phyloP scores from a whole-genome alignment of 2,888 invertebrate species.

The Cylloceria caligata region DNA sequence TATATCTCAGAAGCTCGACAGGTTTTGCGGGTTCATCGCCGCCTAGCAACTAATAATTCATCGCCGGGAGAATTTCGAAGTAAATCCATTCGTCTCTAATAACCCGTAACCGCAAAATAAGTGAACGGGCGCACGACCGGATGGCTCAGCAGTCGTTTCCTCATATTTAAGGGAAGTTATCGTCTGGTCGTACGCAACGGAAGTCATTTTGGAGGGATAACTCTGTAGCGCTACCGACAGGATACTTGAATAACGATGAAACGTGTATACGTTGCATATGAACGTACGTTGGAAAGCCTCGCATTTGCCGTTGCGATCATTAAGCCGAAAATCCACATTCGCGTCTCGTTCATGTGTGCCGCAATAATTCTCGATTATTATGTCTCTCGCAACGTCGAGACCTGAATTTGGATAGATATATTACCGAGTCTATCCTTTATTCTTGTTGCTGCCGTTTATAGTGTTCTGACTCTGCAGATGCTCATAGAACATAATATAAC shows the following conservation, averaged over 20 bases:
- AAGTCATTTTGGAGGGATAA: conserved; percentile 35
- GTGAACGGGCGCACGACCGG: conserved; percentile 58
- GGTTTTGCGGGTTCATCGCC: conserved; percentile 42
- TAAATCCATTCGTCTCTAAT: conserved; percentile 59
- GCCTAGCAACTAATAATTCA: conserved; percentile 58
- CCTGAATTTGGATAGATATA: not conserved
- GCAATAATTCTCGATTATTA: conserved; percentile 49
- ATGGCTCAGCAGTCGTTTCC: conserved; percentile 50
- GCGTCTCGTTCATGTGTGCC: conserved; percentile 38
- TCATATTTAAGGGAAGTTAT: conserved; percentile 10
- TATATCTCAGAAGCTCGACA: conserved; percentile 29
- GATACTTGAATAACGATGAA: conserved; percentile 35
- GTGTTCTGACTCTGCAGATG: not conserved
- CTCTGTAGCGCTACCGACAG: not conserved
- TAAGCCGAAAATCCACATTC: conserved; percentile 27
- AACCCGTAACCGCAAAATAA: conserved; percentile 66
- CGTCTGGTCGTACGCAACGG: conserved; percentile 34
- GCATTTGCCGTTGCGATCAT: conserved; percentile 24
- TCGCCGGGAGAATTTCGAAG: conserved; percentile 9
- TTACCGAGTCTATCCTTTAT: not conserved
- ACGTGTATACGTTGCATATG: conserved; percentile 18
- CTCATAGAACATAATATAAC: not conserved
- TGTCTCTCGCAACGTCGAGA: conserved; percentile 11
- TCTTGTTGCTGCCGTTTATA: not conserved
- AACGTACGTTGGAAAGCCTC: not conserved